Percentiles rank a stretch among this genome's conserved stretches.
Evolutionary conservation across 1,140 invertebrate genomes (phyloP).

Genomic region (Lordiphosa stackelbergi): DNA sequence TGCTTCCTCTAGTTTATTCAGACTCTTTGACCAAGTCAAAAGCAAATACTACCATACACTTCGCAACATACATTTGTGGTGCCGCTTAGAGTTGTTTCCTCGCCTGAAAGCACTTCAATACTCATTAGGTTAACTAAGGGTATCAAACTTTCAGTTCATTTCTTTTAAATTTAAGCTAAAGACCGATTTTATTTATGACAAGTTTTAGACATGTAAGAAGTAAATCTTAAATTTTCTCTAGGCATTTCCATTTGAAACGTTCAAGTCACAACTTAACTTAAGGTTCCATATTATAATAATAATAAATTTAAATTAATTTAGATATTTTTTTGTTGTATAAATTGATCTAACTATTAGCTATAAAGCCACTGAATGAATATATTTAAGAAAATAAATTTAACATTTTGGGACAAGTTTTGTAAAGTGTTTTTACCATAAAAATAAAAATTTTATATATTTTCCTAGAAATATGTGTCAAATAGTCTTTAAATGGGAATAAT

Average conservation of each 20-base stretch:
- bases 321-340: constrained; percentile 5
- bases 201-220: neutral
- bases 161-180: neutral
- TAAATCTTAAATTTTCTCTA: constrained; percentile 8
- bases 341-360: constrained; percentile 28
- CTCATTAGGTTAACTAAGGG: constrained; percentile 2
- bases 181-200: constrained; percentile 4
- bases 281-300: constrained; percentile 35
- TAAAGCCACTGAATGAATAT: constrained; percentile 42
- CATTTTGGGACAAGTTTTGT: constrained; percentile 53
- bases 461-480: constrained; percentile 35
- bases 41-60: neutral
- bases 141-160: too few relatives aligned
- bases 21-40: too few relatives aligned
- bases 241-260: constrained; percentile 13
- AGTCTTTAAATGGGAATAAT: neutral
- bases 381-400: constrained; percentile 20
- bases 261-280: constrained; percentile 46
- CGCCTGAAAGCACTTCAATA: constrained; percentile 4
- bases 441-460: constrained; percentile 62
- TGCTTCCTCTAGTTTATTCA: too few relatives aligned
- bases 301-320: constrained; percentile 43
- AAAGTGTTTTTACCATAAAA: constrained; percentile 49
- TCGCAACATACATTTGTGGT: constrained; percentile 1
- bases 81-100: constrained; percentile 4